Evolutionary conservation across 64 coral and sea anemone genomes (phyloP).

Genomic region (Trachythela sp.): DNA sequence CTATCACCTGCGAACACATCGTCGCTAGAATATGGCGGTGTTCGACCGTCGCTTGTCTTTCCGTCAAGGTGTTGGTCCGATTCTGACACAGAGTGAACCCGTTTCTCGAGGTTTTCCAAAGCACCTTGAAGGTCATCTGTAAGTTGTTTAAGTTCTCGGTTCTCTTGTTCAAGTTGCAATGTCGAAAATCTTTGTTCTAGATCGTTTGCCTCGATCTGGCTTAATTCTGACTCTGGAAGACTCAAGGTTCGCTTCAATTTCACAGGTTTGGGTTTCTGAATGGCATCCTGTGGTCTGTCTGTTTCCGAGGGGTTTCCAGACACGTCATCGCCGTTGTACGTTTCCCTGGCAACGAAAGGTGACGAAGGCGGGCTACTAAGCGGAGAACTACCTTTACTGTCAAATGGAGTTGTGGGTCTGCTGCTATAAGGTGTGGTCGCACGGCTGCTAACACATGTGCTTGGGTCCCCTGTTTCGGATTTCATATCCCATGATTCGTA

Average conservation of each 20-base stretch:
- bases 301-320: conserved; percentile 83
- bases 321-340: conserved; percentile 59
- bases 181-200: conserved; percentile 81
- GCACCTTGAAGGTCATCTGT: conserved; percentile 82
- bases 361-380: conserved; percentile 71
- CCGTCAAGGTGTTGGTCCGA: background rate
- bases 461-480: conserved; percentile 56
- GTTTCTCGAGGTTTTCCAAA: conserved; percentile 85
- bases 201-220: conserved; percentile 70
- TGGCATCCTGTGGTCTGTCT: conserved; percentile 84
- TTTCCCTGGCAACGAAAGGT: conserved; percentile 62
- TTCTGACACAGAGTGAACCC: conserved; percentile 48
- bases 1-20: background rate
- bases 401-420: conserved; percentile 68
- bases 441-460: conserved; percentile 59
- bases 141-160: conserved; percentile 80
- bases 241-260: conserved; percentile 90
- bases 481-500: conserved; percentile 95
- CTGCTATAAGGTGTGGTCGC: conserved; percentile 69
- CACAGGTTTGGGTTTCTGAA: conserved; percentile 53
- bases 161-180: conserved; percentile 94
- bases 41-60: conserved; percentile 3
- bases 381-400: conserved; percentile 65
- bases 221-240: conserved; percentile 92
- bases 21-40: background rate